Base-by-base conservation (phyloP, 2,888 invertebrate genomes). In the Pocota personata region DNA sequence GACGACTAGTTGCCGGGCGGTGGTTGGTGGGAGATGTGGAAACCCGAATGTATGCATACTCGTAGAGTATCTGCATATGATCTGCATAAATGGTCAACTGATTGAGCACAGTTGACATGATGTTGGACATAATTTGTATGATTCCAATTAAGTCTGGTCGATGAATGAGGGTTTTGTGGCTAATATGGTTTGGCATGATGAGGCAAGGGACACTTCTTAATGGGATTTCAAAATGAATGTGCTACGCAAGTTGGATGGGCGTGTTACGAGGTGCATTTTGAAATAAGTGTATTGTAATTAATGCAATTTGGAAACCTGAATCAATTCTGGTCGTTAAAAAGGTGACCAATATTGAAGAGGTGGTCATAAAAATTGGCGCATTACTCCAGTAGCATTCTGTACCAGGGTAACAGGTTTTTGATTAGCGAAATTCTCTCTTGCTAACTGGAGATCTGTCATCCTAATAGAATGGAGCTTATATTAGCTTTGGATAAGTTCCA, bases 51-150 rank as follows among this genome's bases (percentile, higher is more conserved):
- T 43, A 43, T 73, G 40, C 37, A 37, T 35, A n/a, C n/a, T n/a
- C n/a, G n/a, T n/a, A n/a, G 32, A 24, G 32, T 72, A 79, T 78
- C 78, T 73, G 62, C 67, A 83, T 75, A 72, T 19, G 79, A 79
- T 83, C 66, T 73, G 69, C 83, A 73, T 83, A 84, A 79, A 79
- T 75, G 52, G 48, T 46, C 37, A 57, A 19, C 52, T 57, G 67
- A 84, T 69, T 62, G 55, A 48, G 14, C 57, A 12, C 40, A 37
- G 60, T 66, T 50, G 52, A 60, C 30, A 72, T 46, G 64, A 35
- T 71, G 72, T 77, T 64, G 43, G 64, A 58, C 71, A 82, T 62
- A n/a, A 50, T 43, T 60, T 73, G 43, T 52, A 52, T 43, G 60
- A 50, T 67, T 60, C 66, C 67, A 52, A 46, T 67, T 35, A 21